Percentiles rank a stretch among this genome's conserved stretches.
Evolutionary conservation across 1,140 invertebrate species (phyloP).

Genomic region (Drosophila bocki): DNA sequence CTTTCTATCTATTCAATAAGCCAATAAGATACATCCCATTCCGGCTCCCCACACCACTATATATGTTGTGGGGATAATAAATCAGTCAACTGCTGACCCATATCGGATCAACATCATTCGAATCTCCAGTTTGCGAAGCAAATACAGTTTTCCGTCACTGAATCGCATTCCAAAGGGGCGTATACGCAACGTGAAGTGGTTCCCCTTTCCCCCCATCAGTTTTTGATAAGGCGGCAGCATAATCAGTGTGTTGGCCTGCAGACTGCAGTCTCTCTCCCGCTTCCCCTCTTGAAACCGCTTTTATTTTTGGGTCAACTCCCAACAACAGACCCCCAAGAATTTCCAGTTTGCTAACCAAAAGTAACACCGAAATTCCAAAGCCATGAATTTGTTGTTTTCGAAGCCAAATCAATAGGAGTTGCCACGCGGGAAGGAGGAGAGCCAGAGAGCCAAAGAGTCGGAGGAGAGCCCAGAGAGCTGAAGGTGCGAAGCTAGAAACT

Average conservation of each 20-base stretch:
- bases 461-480: neutral
- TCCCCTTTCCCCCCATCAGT: neutral
- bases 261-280: slow-evolving; percentile 1
- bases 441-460: neutral
- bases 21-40: slow-evolving; percentile 15
- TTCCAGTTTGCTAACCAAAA: slow-evolving; percentile 66
- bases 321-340: slow-evolving; percentile 61
- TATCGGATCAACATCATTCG: slow-evolving; percentile 1
- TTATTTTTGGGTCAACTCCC: slow-evolving; percentile 71
- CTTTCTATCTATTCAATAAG: neutral
- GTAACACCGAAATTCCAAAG: slow-evolving; percentile 57
- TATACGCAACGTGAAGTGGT: slow-evolving; percentile 19
- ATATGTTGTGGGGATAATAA: slow-evolving; percentile 17
- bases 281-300: slow-evolving; percentile 35
- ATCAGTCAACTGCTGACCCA: slow-evolving; percentile 34
- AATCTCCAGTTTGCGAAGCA: slow-evolving; percentile 1
- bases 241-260: slow-evolving; percentile 11
- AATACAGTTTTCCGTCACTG: slow-evolving; percentile 41
- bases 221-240: slow-evolving; percentile 18
- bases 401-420: slow-evolving; percentile 70
- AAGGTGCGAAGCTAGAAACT: slow-evolving; percentile 27
- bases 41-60: neutral
- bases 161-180: slow-evolving; percentile 38
- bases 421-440: slow-evolving; percentile 13
- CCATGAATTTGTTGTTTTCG: slow-evolving; percentile 58